A percentile compares a stretch with the other conserved stretches of the same genome.
Evolutionary conservation across 2,888 invertebrate genomes (phyloP).

Genomic region (Agelastica alni): DNA sequence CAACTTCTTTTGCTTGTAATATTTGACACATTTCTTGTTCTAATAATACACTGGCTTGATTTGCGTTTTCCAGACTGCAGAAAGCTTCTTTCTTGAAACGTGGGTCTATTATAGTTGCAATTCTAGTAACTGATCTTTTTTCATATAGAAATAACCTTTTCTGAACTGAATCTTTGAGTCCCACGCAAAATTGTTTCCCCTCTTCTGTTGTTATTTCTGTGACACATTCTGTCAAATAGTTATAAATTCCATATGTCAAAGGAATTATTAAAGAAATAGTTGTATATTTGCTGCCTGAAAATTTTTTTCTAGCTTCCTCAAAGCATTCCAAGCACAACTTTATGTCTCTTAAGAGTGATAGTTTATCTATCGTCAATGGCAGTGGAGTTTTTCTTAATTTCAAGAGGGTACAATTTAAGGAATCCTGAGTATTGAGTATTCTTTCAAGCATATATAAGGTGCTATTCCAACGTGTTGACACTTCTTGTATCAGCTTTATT

Average conservation of each 20-base stretch:
- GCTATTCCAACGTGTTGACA: slow-evolving; percentile 30
- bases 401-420: slow-evolving; percentile 20
- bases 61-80: no score
- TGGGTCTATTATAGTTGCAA: no score
- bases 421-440: slow-evolving; percentile 17
- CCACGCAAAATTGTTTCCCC: background rate
- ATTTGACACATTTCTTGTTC: no score
- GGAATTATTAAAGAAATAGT: background rate
- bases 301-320: slow-evolving; percentile 28
- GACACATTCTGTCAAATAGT: background rate
- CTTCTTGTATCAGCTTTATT: slow-evolving; percentile 22
- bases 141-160: background rate
- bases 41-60: no score
- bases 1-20: no score
- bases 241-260: background rate
- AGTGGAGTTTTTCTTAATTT: slow-evolving; percentile 26
- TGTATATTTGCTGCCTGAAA: slow-evolving; percentile 22
- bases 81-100: no score
- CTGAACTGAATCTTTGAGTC: background rate
- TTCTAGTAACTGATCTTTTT: background rate
- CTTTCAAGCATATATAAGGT: slow-evolving; percentile 23
- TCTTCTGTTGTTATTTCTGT: background rate
- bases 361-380: slow-evolving; percentile 21
- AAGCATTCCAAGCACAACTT: slow-evolving; percentile 15
- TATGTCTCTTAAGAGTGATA: slow-evolving; percentile 21